These are phyloP conservation scores for Chaenocephalus aceratus DNA, from an alignment of 2,113 vertebrate genomes.

Conservation along the genomic window DNA sequence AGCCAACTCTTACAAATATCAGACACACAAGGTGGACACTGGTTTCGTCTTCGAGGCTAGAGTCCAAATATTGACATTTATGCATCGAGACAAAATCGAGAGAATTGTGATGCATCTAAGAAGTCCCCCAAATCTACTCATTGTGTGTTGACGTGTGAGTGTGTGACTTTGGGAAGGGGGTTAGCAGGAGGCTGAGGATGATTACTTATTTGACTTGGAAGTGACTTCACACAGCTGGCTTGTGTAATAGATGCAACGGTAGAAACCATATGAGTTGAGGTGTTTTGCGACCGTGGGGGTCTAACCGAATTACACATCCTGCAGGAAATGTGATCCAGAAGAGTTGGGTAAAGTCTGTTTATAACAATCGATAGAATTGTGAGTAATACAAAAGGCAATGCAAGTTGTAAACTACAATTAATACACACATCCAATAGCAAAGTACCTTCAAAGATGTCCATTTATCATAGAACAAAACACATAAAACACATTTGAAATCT, in stretches of 20 bases:
- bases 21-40: no score
- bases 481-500: no score
- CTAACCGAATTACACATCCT: slow-evolving; percentile 54
- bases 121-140: neutral
- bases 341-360: slow-evolving; percentile 10
- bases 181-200: slow-evolving; percentile 31
- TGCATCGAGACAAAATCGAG: no score
- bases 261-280: slow-evolving; percentile 81
- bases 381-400: no score
- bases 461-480: no score
- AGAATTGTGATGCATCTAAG: no score
- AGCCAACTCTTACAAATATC: no score
- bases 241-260: slow-evolving; percentile 69
- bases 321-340: slow-evolving; percentile 43
- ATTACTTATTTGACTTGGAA: slow-evolving; percentile 89
- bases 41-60: no score
- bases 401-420: no score
- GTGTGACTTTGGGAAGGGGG: slow-evolving; percentile 27
- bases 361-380: slow-evolving; percentile 2
- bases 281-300: slow-evolving; percentile 67
- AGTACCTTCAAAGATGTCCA: no score
- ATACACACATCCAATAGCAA: no score
- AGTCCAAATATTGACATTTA: no score
- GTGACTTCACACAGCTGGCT: slow-evolving; percentile 80
- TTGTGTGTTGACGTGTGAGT: slow-evolving; percentile 4